These are phyloP conservation scores for Prenolepis imparis DNA, from an alignment of 2,888 invertebrate species.

Conservation along the genomic window DNA sequence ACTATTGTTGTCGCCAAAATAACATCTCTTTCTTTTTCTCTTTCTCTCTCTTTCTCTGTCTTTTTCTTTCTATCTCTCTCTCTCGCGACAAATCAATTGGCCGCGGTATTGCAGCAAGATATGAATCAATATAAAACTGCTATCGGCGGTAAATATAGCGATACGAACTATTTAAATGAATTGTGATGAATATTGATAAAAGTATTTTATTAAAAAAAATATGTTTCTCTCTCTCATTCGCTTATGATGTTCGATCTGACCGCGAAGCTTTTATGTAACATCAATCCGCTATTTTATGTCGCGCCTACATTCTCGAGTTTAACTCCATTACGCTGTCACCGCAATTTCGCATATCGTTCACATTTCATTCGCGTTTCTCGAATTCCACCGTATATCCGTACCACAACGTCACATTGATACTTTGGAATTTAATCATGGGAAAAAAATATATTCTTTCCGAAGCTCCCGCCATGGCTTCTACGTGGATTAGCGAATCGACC, in stretches of 20 bases:
- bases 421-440: conserved; percentile 19
- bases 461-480: conserved; percentile 26
- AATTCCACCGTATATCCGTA: neutral
- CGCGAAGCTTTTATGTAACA: neutral
- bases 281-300: neutral
- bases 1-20: conserved; percentile 21
- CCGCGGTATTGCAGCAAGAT: neutral
- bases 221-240: neutral
- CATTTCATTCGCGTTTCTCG: conserved; percentile 23
- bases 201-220: conserved; percentile 6
- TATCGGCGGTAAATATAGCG: neutral
- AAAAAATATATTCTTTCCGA: conserved; percentile 11
- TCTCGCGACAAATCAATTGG: conserved; percentile 13
- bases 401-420: neutral
- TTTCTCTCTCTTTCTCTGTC: conserved; percentile 9
- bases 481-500: conserved; percentile 5
- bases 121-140: conserved; percentile 14
- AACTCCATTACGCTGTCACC: neutral
- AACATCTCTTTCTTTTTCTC: conserved; percentile 4
- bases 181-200: conserved; percentile 12
- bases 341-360: neutral
- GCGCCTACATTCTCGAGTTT: conserved; percentile 36
- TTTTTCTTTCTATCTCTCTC: neutral
- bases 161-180: conserved; percentile 13
- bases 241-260: neutral